Evolutionary conservation across 2,113 vertebrate species (phyloP).

Genomic region (Jaculus jaculus): DNA sequence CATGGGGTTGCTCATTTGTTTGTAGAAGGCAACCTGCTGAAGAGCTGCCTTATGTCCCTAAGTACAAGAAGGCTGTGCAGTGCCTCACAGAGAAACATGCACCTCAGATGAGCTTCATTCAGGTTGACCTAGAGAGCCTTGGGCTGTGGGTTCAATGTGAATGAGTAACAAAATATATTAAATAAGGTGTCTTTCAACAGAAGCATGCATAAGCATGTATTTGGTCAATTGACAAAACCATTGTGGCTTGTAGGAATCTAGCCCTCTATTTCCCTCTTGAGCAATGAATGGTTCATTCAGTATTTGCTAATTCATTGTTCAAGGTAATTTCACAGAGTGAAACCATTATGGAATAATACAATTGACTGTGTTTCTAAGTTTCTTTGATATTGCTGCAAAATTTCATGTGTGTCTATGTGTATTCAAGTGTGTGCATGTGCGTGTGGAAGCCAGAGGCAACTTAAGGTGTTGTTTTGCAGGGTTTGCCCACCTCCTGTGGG

Average conservation of each 20-base stretch:
- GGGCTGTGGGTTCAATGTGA: background rate
- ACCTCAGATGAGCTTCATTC: background rate
- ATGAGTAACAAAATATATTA: no score
- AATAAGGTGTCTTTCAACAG: background rate
- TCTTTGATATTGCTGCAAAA: background rate
- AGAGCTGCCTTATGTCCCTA: background rate
- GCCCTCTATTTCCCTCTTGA: background rate
- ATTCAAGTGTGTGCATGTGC: no score
- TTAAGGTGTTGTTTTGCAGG: no score
- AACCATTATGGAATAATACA: background rate
- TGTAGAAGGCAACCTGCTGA: background rate
- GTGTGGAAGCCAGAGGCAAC: background rate
- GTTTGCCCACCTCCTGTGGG: background rate
- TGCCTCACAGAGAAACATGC: no score
- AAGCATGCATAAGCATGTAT: background rate
- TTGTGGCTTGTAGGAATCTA: background rate
- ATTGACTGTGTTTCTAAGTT: fast-evolving
- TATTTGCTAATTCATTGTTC: background rate
- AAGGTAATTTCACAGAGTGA: background rate
- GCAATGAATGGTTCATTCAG: background rate
- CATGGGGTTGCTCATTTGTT: no score
- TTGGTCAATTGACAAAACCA: background rate
- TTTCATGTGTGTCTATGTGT: background rate
- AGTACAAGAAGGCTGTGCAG: no score
- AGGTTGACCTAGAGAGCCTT: no score